These are phyloP conservation scores for Rhodinocichla rosea DNA, from an alignment of 2,113 vertebrate species.

Conservation along the genomic window DNA sequence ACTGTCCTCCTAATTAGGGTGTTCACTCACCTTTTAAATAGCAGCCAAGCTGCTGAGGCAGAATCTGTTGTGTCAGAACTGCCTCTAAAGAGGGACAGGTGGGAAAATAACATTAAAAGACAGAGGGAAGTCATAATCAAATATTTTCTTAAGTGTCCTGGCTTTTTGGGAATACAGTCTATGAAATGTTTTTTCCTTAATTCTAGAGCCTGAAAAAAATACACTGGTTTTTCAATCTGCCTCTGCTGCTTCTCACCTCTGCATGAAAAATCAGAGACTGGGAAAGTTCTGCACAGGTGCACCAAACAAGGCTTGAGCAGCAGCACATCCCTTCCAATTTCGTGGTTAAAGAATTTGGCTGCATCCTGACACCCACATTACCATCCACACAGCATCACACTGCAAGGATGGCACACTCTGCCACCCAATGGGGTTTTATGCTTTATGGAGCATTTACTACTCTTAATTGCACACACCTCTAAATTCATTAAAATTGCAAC, in stretches of 20 bases:
- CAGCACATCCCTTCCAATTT: not conserved
- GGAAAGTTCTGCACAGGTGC: not conserved
- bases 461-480: not conserved
- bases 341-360: not conserved
- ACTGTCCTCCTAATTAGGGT: not conserved
- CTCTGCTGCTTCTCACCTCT: not conserved
- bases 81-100: not conserved
- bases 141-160: not conserved
- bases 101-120: not conserved
- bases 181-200: not conserved
- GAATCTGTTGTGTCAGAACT: not conserved
- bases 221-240: not conserved
- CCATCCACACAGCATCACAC: not conserved
- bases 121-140: not conserved
- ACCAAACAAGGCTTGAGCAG: not conserved
- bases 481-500: not conserved
- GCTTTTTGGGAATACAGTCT: not conserved
- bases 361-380: not conserved
- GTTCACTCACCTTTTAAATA: slow-evolving; percentile 5
- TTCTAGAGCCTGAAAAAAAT: not conserved
- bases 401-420: not conserved
- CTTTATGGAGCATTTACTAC: not conserved
- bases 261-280: not conserved
- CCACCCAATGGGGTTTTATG: not conserved
- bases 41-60: not conserved